These are phyloP conservation scores for Xanthia togata DNA, from an alignment of 2,888 invertebrate genomes.

Conservation along the genomic window DNA sequence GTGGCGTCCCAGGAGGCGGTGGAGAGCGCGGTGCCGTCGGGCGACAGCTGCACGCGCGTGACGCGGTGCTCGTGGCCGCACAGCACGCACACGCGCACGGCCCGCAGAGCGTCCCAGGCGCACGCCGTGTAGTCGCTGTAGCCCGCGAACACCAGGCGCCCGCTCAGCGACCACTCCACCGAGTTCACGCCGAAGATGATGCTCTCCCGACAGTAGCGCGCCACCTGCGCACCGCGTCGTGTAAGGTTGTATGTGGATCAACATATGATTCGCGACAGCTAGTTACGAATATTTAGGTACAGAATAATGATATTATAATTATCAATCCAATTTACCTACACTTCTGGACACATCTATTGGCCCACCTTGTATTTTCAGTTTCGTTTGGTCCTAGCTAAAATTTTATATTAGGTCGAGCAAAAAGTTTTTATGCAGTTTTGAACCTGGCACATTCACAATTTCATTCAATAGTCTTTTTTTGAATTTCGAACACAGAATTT, in stretches of 20 bases:
- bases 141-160: slow-evolving; percentile 98
- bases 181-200: slow-evolving; percentile 99
- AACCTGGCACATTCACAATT: no score
- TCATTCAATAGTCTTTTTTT: no score
- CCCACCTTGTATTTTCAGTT: no score
- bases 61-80: slow-evolving; percentile 99
- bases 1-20: slow-evolving; percentile 98
- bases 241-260: not conserved
- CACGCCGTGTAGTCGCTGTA: slow-evolving; percentile 99
- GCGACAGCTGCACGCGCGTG: slow-evolving; percentile 97
- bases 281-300: not conserved
- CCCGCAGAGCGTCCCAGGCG: slow-evolving; percentile 99
- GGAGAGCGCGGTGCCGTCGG: slow-evolving; percentile 99
- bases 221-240: slow-evolving; percentile 84
- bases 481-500: no score
- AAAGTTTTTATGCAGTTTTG: no score
- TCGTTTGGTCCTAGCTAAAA: no score
- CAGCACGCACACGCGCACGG: slow-evolving; percentile 96
- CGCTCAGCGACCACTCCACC: slow-evolving; percentile 99
- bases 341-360: no score
- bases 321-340: not conserved
- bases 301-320: not conserved
- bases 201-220: slow-evolving; percentile 98
- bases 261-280: not conserved
- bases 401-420: no score